These are phyloP conservation scores for Neoitamus cyanurus DNA, from an alignment of 2,888 invertebrate species.

Conservation along the genomic window DNA sequence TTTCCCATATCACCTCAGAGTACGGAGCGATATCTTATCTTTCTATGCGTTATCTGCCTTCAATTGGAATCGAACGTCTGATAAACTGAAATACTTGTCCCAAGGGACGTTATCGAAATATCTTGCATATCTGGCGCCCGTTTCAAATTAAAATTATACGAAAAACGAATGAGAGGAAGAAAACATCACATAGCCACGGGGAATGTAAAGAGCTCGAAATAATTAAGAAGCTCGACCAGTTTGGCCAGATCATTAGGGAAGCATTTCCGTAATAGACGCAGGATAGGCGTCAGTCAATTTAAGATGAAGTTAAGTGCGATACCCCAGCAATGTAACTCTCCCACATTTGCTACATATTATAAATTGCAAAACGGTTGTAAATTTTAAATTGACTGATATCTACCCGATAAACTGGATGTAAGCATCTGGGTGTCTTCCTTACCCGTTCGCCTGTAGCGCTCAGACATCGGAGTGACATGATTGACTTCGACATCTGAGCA, in stretches of 20 bases:
- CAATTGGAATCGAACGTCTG: neutral
- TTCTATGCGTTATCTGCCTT: neutral
- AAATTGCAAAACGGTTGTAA: neutral
- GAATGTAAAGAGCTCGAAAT: neutral
- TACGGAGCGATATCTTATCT: neutral
- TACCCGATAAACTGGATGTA: neutral
- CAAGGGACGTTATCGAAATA: neutral
- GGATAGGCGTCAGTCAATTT: neutral
- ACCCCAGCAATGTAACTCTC: neutral
- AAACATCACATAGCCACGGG: neutral
- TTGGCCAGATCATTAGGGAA: neutral
- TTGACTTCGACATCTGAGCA: constrained; percentile 21
- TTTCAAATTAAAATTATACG: neutral
- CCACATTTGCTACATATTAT: neutral
- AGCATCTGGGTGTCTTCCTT: neutral
- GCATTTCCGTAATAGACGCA: neutral
- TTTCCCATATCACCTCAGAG: neutral
- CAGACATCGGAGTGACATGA: neutral
- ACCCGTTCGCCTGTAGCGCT: neutral
- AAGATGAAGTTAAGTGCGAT: neutral
- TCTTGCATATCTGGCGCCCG: neutral
- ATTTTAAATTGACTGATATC: neutral
- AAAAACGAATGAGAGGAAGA: neutral
- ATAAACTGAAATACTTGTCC: neutral
- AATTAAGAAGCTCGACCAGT: constrained; percentile 25